Percentiles rank a stretch among this genome's conserved stretches.
phyloP scores from a whole-genome alignment of 2,888 invertebrate genomes.

The Cloeon dipterum region DNA sequence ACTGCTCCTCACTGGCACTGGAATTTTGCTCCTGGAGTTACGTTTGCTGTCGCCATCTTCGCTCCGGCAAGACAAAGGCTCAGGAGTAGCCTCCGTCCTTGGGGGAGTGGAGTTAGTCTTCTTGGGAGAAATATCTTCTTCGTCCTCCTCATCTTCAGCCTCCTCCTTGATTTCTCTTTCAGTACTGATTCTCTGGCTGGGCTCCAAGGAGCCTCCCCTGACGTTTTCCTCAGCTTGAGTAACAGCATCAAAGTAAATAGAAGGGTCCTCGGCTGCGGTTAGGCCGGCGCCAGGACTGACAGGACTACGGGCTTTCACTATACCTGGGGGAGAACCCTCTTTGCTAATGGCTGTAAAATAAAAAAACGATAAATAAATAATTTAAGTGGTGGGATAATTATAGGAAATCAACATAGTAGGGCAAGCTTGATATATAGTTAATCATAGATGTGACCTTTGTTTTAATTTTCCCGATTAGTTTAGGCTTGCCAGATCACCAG shows the following conservation, averaged over 20 bases:
- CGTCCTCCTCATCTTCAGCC: constrained; percentile 4
- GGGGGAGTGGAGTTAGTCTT: constrained; percentile 8
- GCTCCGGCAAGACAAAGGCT: neutral
- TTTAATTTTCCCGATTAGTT: no score
- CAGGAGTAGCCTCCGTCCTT: constrained; percentile 1
- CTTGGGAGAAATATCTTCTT: constrained; percentile 9
- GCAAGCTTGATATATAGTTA: no score
- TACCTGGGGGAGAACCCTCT: neutral
- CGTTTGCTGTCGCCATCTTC: neutral
- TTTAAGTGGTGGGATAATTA: no score
- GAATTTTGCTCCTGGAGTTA: constrained; percentile 30
- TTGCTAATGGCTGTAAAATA: neutral
- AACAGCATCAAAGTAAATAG: constrained; percentile 53
- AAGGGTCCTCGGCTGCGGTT: constrained; percentile 14
- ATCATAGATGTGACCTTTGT: no score
- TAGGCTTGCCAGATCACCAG: no score
- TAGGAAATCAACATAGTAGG: no score
- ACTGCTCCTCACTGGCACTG: constrained; percentile 28
- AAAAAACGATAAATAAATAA: no score
- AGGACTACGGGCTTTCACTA: constrained; percentile 15
- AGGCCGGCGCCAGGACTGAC: constrained; percentile 27
- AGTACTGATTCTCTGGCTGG: constrained; percentile 12
- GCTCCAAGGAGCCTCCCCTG: constrained; percentile 12
- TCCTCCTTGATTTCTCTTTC: constrained; percentile 5
- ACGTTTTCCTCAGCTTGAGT: constrained; percentile 31